These are phyloP conservation scores for Xylocopa sonorina DNA, from an alignment of 1,140 invertebrate species.

Conservation along the genomic window DNA sequence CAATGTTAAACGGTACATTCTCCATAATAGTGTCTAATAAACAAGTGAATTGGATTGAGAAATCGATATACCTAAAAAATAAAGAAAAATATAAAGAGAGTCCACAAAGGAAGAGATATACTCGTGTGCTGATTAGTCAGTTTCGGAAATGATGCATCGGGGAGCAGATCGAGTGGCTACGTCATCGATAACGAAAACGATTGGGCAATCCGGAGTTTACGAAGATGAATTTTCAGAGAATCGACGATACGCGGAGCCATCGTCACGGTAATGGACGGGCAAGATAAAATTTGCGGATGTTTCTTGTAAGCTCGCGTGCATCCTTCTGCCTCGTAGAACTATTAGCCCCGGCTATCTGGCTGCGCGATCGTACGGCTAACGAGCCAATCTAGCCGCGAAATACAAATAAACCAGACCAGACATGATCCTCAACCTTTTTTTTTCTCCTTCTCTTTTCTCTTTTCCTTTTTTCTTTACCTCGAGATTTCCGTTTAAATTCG, in stretches of 20 bases:
- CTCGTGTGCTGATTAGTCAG: not conserved
- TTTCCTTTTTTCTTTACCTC: too few relatives aligned
- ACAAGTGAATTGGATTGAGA: too few relatives aligned
- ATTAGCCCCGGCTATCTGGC: slow-evolving; percentile 48
- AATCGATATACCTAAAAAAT: too few relatives aligned
- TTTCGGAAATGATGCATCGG: not conserved
- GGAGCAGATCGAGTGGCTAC: not conserved
- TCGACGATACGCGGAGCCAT: slow-evolving; percentile 27
- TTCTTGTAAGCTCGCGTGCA: slow-evolving; percentile 54
- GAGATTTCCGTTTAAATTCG: not conserved
- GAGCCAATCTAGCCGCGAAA: slow-evolving; percentile 58
- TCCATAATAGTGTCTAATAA: too few relatives aligned
- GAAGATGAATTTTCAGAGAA: slow-evolving; percentile 20
- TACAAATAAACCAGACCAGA: slow-evolving; percentile 40
- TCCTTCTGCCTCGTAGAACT: slow-evolving; percentile 52
- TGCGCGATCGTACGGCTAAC: slow-evolving; percentile 65
- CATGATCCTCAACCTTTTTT: not conserved
- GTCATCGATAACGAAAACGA: slow-evolving; percentile 1
- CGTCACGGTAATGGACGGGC: slow-evolving; percentile 56
- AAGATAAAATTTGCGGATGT: slow-evolving; percentile 58
- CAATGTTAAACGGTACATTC: too few relatives aligned
- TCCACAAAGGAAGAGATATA: too few relatives aligned
- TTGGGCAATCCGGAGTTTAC: not conserved
- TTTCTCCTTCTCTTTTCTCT: too few relatives aligned
- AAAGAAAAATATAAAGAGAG: too few relatives aligned